Evolutionary conservation across 2,113 vertebrate species (phyloP), one percentile per base, ranked within the genome.

Genomic region (Clarias magur): DNA sequence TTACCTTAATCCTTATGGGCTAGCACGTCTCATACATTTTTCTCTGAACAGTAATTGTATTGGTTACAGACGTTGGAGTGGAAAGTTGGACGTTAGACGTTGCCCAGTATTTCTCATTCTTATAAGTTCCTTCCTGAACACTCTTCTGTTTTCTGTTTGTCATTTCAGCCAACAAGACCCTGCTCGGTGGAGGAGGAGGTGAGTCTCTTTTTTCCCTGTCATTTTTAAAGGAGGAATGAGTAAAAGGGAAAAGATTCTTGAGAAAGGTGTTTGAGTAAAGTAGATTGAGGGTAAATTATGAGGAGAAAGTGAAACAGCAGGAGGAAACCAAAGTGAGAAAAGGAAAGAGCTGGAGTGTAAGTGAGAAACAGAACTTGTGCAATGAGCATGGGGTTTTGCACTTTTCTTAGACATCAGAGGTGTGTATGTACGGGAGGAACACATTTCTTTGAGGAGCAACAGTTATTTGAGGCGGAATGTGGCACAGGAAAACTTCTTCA

Each of bases 151-250:
- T 89, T 89, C 57, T 89, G 80, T 92, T 19, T 93, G 56, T 92
- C 89, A 86, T 96, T 95, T 90, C 94, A 97, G 97, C 96, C 91
- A 97, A 97, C 94, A 96, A 94, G 84, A 95, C 95, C 89, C 93
- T 97, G 92, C 95, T 97, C 0, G 96, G 97, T 38, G 96, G 96
- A 23, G 96, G 96, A 72, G 96, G 97, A 8, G 97, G 97, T 97
- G 88, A 96, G 96, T 95, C 80, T 76, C 75, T 70, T 88, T 90
- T 80, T 82, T 89, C 17, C 1, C n/a, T 27, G 80, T 92, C 89
- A 92, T 91, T 91, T 90, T 75, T 21, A 87, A 85, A 86, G 85
- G 68, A 88, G 92, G 92, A 92, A 92, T 91, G 91, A 93, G 93
- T 92, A 91, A 88, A 89, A 88, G 88, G 88, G 92, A 89, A 92